Evolutionary conservation across 1,140 invertebrate species (phyloP).

Genomic region (Drosophila willistoni): DNA sequence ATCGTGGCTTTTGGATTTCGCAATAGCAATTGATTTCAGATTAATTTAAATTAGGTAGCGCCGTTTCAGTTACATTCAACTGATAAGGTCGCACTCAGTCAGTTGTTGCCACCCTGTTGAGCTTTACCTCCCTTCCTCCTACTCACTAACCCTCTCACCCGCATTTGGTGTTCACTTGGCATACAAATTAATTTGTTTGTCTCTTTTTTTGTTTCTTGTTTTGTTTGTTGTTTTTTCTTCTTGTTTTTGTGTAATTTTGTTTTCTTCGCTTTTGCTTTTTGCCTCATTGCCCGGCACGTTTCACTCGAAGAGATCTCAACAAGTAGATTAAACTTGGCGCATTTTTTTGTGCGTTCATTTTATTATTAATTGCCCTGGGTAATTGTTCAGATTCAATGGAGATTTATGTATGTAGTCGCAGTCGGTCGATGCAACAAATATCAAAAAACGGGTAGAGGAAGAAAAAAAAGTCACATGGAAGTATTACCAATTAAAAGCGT

Average conservation of each 20-base stretch:
- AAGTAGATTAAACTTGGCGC: slow-evolving; percentile 53
- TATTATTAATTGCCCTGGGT: slow-evolving; percentile 73
- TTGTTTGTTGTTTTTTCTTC: neutral
- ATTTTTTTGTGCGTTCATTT: slow-evolving; percentile 48
- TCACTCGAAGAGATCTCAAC: slow-evolving; percentile 45
- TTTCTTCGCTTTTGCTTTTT: slow-evolving; percentile 31
- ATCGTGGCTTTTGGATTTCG: slow-evolving; percentile 21
- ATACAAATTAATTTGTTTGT: slow-evolving; percentile 69
- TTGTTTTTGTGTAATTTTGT: slow-evolving; percentile 5
- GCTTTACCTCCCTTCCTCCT: neutral
- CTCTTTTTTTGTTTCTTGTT: slow-evolving; percentile 21
- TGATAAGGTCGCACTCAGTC: slow-evolving; percentile 23
- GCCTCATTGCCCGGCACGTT: slow-evolving; percentile 54
- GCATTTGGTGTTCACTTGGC: slow-evolving; percentile 48
- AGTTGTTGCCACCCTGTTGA: slow-evolving; percentile 10
- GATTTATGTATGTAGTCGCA: slow-evolving; percentile 62
- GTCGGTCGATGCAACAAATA: slow-evolving; percentile 25
- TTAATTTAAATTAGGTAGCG: slow-evolving; percentile 21
- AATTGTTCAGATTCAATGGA: slow-evolving; percentile 77
- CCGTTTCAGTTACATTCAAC: slow-evolving; percentile 13
- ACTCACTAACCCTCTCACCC: slow-evolving; percentile 11
- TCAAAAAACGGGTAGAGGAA: slow-evolving; percentile 28
- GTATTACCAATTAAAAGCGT: slow-evolving; percentile 56
- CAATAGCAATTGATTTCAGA: slow-evolving; percentile 23
- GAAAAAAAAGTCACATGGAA: slow-evolving; percentile 15